These are phyloP conservation scores for Ichneumoninae sp. DNA, from an alignment of 2,888 invertebrate genomes.

Conservation along the genomic window DNA sequence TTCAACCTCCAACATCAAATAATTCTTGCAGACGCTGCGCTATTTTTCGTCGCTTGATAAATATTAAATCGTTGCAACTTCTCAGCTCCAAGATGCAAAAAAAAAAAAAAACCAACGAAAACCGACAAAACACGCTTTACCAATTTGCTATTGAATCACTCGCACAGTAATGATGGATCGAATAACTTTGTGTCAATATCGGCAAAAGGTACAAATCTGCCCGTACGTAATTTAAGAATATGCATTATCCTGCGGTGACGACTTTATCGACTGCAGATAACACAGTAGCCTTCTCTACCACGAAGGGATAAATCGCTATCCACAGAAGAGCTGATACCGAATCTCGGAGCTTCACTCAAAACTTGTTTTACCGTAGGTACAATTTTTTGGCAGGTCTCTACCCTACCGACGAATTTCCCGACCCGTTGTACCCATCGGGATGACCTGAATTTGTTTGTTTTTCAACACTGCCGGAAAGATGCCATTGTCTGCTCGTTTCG, in stretches of 20 bases:
- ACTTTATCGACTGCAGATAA: background rate
- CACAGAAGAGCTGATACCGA: background rate
- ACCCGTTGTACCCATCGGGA: background rate
- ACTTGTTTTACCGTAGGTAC: background rate
- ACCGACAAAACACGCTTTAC: background rate
- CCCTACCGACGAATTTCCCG: background rate
- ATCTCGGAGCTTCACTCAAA: background rate
- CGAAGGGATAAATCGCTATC: background rate
- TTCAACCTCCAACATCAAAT: background rate
- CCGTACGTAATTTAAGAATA: background rate
- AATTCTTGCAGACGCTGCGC: conserved; percentile 1
- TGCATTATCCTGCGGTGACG: background rate
- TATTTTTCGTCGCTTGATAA: background rate
- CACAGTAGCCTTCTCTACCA: background rate
- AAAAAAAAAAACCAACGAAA: background rate
- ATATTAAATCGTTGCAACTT: background rate
- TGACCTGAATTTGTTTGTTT: background rate
- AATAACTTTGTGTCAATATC: conserved; percentile 8
- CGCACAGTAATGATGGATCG: background rate
- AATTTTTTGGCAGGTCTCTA: background rate
- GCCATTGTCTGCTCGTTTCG: background rate
- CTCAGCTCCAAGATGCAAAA: background rate
- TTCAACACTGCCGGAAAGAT: background rate
- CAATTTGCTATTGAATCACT: background rate
- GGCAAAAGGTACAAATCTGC: background rate